Conservation (phyloP, 2,888 invertebrate species). For the Dicyrtomina minuta region DNA sequence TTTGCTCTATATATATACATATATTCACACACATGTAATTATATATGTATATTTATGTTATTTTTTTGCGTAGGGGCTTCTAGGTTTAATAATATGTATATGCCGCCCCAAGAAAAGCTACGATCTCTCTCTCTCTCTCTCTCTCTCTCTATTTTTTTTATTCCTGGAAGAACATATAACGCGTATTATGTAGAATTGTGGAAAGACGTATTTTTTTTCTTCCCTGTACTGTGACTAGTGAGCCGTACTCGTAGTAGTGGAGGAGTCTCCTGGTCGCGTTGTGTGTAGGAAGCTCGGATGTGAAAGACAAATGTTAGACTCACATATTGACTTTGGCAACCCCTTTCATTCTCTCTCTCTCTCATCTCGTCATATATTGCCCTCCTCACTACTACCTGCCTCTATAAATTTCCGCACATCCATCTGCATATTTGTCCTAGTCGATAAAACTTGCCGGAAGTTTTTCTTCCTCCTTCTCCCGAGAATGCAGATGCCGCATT, state of each 20-base stretch:
- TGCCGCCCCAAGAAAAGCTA: neutral
- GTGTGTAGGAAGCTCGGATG: too few species aligned
- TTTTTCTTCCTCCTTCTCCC: constrained; percentile 8
- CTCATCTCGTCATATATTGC: neutral
- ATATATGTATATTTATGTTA: neutral
- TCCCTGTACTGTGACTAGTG: too few species aligned
- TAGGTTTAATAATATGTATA: neutral
- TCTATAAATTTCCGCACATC: constrained; percentile 17
- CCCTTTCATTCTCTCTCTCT: constrained; percentile 5
- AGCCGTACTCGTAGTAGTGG: too few species aligned
- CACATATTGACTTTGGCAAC: constrained; percentile 24
- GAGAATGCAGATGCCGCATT: constrained; percentile 2
- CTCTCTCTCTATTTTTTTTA: neutral
- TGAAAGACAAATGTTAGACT: too few species aligned
- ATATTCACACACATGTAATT: neutral
- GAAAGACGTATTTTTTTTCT: too few species aligned
- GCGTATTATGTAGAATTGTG: too few species aligned
- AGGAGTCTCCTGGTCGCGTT: too few species aligned
- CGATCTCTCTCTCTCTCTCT: too few species aligned
- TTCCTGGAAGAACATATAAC: too few species aligned
- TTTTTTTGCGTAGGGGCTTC: constrained; percentile 2
- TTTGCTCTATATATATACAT: neutral
- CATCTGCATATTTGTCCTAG: constrained; percentile 21
- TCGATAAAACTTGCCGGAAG: constrained; percentile 26
- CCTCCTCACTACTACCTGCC: constrained; percentile 5